Percentiles rank a stretch among this genome's conserved stretches.
phyloP scores from a whole-genome alignment of 2,113 vertebrate species.

The Thunnus thynnus region DNA sequence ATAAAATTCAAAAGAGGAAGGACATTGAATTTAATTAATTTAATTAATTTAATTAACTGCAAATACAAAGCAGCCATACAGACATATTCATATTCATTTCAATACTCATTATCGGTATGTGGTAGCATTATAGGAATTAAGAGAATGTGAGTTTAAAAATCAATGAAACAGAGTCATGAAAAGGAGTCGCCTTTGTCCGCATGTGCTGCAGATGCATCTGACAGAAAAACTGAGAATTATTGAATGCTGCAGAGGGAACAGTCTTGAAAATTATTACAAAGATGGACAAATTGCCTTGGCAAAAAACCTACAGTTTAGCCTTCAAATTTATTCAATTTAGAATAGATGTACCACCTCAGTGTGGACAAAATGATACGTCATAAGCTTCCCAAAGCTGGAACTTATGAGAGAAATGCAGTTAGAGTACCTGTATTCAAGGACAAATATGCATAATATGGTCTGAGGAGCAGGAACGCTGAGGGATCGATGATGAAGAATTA shows the following conservation, averaged over 20 bases:
- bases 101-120: neutral
- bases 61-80: neutral
- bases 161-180: neutral
- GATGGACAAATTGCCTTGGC: neutral
- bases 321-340: neutral
- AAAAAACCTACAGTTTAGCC: neutral
- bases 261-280: slow-evolving; percentile 1
- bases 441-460: slow-evolving; percentile 15
- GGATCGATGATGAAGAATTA: slow-evolving; percentile 4
- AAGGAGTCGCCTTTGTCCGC: neutral
- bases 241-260: slow-evolving; percentile 3
- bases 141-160: neutral
- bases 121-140: neutral
- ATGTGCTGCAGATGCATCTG: neutral
- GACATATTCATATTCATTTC: neutral
- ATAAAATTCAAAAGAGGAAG: neutral
- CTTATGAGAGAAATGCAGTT: neutral
- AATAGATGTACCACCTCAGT: slow-evolving; percentile 19
- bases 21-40: neutral
- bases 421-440: slow-evolving; percentile 35
- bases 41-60: neutral
- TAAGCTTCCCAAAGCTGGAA: neutral
- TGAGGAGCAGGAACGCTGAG: neutral
- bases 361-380: slow-evolving; percentile 18
- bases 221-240: neutral